Base-by-base conservation (phyloP, 2,888 invertebrate species). In the Mechanitis messenoides region DNA sequence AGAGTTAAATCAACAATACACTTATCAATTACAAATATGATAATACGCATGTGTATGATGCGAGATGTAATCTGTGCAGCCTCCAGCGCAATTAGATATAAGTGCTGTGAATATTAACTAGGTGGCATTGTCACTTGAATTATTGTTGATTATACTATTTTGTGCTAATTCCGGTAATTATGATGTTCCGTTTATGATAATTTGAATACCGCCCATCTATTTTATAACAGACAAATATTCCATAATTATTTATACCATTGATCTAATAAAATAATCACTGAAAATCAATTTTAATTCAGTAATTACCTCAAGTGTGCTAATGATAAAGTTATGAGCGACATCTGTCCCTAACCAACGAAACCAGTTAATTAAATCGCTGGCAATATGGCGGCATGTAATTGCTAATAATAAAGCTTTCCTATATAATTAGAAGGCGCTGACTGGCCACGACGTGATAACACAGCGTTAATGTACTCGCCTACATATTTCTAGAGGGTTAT, bases 401-500 rank as follows among this genome's bases (percentile, higher is more conserved):
- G 87, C 89, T 89, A 90, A 87, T 90, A 88, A 90, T 90, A 90
- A 88, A 88, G 87, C 84, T 85, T 84, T 85, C 84, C 87, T 84
- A 87, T 85, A 86, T 88, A 89, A 90, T 89, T 86, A 87, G 87
- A 83, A 20, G 20, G 20, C 76, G 81, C 81, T 81, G 87, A 89
- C 88, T 87, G 89, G 89, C 76, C 87, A 85, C 85, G 78, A 85
- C 78, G 84, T 88, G 88, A 88, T 88, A 89, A 88, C 88, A 87
- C 75, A 76, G 80, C 84, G 83, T 83, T 87, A 87, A 87, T 87
- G 77, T 64, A 62, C 46, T 60, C 28, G 45, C 55, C 53, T 31
- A 31, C 50, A 50, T 50, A 31, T 50, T 50, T 50, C 7, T 47
- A 47, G 2, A 50, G 20, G n/a, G 20, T 31, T 50, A 31, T 50